A percentile compares a stretch with the other conserved stretches of the same genome.
phyloP scores from a whole-genome alignment of 2,888 invertebrate genomes.

The Aphodius sticticus region DNA sequence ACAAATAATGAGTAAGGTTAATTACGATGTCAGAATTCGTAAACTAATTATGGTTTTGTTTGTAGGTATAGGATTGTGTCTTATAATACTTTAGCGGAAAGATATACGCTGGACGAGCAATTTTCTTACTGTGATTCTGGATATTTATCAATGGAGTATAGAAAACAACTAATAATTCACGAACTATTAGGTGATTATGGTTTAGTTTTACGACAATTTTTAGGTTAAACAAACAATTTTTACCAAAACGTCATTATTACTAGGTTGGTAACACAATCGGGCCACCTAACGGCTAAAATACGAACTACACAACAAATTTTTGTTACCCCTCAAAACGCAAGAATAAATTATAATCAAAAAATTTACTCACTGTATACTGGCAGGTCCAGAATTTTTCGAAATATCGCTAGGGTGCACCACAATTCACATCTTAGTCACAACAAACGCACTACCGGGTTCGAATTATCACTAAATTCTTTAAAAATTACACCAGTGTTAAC shows the following conservation, averaged over 20 bases:
- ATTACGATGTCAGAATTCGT: not conserved
- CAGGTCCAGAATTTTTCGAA: no score
- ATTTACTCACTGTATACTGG: not conserved
- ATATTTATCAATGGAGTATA: slow-evolving; percentile 81
- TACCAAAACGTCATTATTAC: no score
- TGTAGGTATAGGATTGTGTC: slow-evolving; percentile 76
- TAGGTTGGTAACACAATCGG: no score
- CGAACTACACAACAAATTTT: no score
- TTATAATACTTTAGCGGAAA: slow-evolving; percentile 89
- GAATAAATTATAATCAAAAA: not conserved
- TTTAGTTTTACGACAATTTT: no score
- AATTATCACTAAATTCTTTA: no score
- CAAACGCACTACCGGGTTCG: no score
- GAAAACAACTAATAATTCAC: slow-evolving; percentile 82
- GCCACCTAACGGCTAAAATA: no score
- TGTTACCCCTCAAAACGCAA: not conserved
- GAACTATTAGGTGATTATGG: slow-evolving; percentile 61
- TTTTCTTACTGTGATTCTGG: slow-evolving; percentile 84
- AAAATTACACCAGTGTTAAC: no score
- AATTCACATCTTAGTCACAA: no score
- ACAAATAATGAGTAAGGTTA: slow-evolving; percentile 62
- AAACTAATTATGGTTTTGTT: slow-evolving; percentile 21
- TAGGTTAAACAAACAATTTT: no score
- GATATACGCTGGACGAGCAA: slow-evolving; percentile 76
- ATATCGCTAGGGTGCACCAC: no score